Conservation (phyloP, 2,888 invertebrate genomes). For the Hartigia nigra region DNA sequence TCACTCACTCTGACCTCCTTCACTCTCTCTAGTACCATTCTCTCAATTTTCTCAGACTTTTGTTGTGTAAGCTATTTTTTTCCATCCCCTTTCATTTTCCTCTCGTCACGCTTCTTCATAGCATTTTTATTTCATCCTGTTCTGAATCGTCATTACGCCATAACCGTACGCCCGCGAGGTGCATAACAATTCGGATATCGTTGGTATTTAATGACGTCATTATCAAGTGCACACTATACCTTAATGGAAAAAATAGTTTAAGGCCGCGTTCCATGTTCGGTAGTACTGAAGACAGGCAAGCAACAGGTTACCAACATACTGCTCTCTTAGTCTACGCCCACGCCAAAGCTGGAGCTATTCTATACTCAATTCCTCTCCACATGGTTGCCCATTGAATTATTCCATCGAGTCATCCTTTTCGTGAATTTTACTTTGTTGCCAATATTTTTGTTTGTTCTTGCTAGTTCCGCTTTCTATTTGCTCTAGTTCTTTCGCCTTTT, state of each 20-base stretch:
- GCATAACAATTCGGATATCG: background rate
- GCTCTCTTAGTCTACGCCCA: background rate
- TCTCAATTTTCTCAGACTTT: background rate
- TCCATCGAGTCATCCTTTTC: background rate
- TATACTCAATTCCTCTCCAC: background rate
- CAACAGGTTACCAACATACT: constrained; percentile 4
- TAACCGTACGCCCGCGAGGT: background rate
- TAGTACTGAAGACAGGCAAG: background rate
- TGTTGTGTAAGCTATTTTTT: background rate
- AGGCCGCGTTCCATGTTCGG: background rate
- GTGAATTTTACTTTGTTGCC: background rate
- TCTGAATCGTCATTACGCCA: background rate
- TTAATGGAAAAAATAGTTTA: background rate
- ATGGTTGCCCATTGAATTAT: background rate
- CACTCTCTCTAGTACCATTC: background rate
- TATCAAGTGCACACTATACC: background rate
- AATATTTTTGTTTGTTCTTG: background rate
- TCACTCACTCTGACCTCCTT: no score
- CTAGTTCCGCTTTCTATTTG: background rate
- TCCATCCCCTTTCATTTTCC: background rate
- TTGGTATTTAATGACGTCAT: background rate
- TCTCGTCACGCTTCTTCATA: background rate
- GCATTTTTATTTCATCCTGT: background rate
- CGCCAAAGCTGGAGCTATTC: background rate
- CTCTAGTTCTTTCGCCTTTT: background rate